These are phyloP conservation scores for Gisinianus flammeolus DNA, from an alignment of 2,888 invertebrate species.

Conservation along the genomic window DNA sequence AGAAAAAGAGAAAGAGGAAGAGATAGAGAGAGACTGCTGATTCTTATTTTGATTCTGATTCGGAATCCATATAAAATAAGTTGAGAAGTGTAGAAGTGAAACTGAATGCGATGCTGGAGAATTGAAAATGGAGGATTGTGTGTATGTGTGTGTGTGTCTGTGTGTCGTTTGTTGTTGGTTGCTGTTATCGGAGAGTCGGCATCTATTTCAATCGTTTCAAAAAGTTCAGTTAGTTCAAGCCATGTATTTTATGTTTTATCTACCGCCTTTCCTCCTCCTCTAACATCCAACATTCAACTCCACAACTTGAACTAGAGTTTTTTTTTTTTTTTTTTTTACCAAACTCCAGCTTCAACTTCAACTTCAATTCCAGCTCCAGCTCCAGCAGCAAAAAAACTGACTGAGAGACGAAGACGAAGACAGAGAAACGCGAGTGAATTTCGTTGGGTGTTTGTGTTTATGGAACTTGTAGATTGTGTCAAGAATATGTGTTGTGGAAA, in stretches of 20 bases:
- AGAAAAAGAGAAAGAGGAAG: not conserved
- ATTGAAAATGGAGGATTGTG: too few species aligned
- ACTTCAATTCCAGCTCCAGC: not conserved
- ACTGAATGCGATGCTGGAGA: too few species aligned
- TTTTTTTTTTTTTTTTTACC: not conserved
- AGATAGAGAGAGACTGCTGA: not conserved
- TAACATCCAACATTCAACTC: too few species aligned
- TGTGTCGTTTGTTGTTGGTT: not conserved
- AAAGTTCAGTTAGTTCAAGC: not conserved
- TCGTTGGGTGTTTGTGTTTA: not conserved
- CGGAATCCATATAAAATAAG: too few species aligned
- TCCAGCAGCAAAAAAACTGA: too few species aligned
- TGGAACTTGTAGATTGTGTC: slow-evolving; percentile 27
- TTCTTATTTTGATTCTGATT: too few species aligned
- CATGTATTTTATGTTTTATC: not conserved
- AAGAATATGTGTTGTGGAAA: slow-evolving; percentile 14
- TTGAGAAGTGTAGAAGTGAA: too few species aligned
- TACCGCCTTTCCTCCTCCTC: not conserved
- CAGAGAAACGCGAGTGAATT: too few species aligned
- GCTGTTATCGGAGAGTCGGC: slow-evolving; percentile 8
- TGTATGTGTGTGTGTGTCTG: too few species aligned
- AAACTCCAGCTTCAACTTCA: not conserved
- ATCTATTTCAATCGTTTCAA: slow-evolving; percentile 12
- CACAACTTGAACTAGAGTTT: not conserved
- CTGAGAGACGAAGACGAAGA: too few species aligned